Evolutionary conservation across 2,797 vertebrate species (phyloP).

Genomic region (Zenarchopterus dispar): DNA sequence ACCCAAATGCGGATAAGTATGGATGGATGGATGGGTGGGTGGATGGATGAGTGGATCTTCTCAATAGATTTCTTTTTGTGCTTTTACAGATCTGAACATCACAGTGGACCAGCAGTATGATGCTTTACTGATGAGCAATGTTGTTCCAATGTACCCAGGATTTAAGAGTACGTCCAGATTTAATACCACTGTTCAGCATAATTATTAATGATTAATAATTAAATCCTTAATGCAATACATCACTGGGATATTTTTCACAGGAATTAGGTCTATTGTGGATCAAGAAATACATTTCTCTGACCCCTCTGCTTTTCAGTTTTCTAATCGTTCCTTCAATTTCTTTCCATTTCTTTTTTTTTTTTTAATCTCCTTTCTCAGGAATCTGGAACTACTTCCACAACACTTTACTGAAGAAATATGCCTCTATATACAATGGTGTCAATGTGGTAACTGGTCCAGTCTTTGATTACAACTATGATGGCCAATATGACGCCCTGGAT

Average conservation of each 20-base stretch:
- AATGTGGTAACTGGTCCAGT: constrained; percentile 89
- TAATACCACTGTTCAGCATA: neutral
- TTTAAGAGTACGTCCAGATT: constrained; percentile 87
- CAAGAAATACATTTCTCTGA: neutral
- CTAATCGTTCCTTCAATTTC: rapidly evolving
- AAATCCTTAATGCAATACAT: neutral
- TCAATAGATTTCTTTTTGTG: neutral
- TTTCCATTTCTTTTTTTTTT: rapidly evolving
- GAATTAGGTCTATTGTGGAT: no score
- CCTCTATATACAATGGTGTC: constrained; percentile 81
- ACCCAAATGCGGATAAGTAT: no score
- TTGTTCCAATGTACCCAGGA: constrained; percentile 90
- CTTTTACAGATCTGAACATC: constrained; percentile 68
- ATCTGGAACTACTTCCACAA: constrained; percentile 90
- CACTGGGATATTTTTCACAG: no score
- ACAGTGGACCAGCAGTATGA: constrained; percentile 80
- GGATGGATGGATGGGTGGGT: no score
- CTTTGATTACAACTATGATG: constrained; percentile 90
- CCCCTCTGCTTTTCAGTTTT: neutral
- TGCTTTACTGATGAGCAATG: constrained; percentile 86
- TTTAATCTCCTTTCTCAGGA: constrained; percentile 67
- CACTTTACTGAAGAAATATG: constrained; percentile 81
- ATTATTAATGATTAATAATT: neutral
- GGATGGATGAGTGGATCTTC: neutral
- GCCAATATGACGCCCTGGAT: constrained; percentile 82